Evolutionary conservation across 2,113 vertebrate species (phyloP).

Genomic region (Ceuthmochares aereus): DNA sequence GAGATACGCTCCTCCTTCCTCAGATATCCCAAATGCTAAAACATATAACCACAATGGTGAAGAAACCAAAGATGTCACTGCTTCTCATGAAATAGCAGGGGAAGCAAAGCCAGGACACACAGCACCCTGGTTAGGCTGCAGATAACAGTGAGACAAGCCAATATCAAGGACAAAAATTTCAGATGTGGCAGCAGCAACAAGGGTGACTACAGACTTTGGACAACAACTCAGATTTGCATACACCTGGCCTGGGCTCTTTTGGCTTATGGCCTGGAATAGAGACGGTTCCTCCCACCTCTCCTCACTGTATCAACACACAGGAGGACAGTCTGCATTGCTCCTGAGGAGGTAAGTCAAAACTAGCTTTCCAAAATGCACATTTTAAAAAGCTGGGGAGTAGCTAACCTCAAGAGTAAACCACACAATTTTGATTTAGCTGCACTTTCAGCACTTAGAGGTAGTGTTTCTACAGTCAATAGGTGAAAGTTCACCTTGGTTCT

Average conservation of each 20-base stretch:
- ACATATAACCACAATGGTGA: neutral
- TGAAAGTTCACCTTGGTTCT: conserved; percentile 80
- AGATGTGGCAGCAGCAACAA: neutral
- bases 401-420: neutral
- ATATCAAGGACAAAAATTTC: neutral
- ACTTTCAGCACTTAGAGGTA: neutral
- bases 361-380: neutral
- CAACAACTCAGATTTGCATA: neutral
- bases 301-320: neutral
- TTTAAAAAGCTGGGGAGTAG: neutral
- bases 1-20: neutral
- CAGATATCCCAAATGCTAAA: neutral
- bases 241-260: neutral
- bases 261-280: neutral
- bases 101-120: neutral
- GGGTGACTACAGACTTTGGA: neutral
- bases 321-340: neutral
- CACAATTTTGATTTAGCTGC: neutral
- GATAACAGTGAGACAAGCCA: neutral
- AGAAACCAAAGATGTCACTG: neutral
- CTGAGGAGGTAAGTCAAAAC: neutral
- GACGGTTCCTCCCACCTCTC: neutral
- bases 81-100: fast-evolving
- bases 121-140: neutral
- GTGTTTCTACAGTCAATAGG: neutral